phyloP scores from a whole-genome alignment of 1,140 invertebrate genomes.

The Goniozus legneri region DNA sequence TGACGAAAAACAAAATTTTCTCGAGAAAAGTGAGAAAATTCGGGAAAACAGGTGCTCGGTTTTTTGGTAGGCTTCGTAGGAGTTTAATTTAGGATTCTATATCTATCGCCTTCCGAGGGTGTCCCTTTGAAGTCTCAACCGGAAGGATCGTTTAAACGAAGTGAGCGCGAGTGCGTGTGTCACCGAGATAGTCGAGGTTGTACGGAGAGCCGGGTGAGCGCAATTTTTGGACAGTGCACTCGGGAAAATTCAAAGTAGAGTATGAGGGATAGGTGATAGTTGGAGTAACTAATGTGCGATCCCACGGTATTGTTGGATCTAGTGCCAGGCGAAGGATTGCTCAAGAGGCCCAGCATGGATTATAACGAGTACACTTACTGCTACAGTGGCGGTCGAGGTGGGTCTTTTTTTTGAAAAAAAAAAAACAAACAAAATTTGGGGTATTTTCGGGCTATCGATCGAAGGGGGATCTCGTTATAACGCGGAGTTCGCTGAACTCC shows the following conservation, averaged over 20 bases:
- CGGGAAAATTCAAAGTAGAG: not conserved
- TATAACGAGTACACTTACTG: constrained; percentile 55
- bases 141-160: constrained; percentile 23
- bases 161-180: not conserved
- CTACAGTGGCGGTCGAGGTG: constrained; percentile 50
- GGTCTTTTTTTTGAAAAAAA: no score
- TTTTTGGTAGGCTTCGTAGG: not conserved
- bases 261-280: not conserved
- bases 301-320: constrained; percentile 48
- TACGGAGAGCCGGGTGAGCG: not conserved
- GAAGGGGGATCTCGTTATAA: no score
- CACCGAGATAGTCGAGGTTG: not conserved
- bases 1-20: no score
- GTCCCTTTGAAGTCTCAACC: constrained; percentile 22
- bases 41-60: not conserved
- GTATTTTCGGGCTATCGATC: no score
- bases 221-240: not conserved
- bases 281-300: constrained; percentile 26
- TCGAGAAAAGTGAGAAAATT: not conserved
- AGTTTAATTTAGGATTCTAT: constrained; percentile 23
- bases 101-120: constrained; percentile 20
- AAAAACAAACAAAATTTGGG: no score
- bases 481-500: no score
- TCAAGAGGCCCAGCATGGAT: constrained; percentile 51
- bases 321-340: constrained; percentile 48